Base-by-base conservation (phyloP, 2,888 invertebrate genomes). In the Drosophila neotestacea region DNA sequence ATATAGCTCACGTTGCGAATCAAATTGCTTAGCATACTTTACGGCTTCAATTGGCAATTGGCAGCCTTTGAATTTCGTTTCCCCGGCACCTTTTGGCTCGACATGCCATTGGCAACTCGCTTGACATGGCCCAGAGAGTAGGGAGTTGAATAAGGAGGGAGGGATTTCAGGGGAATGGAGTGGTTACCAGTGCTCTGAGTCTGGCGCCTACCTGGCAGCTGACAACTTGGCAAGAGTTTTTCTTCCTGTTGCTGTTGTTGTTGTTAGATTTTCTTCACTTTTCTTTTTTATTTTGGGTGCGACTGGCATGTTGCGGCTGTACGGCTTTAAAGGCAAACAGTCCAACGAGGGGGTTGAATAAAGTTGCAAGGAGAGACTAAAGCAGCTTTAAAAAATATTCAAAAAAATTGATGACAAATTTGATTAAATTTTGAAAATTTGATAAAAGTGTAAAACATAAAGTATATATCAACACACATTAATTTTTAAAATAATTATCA, bases 21-120 rank as follows among this genome's bases (percentile, higher is more conserved):
- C 79, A 84, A 84, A 84, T 84, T 89, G 89, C 84, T 88, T 84
- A 88, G 84, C 84, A 84, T 89, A 84, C 84, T 84, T 84, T 84
- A 89, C 83, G 89, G 89, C 84, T 84, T 84, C 84, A 84, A 89
- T 84, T 84, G 84, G 90, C 84, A 84, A 84, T 89, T 84, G 84
- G 90, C 88, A 89, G 84, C 80, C 86, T 89, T 84, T 84, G 89
- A 89, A 88, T 86, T 81, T 84, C 65, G 81, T 54, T 69, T 41
- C 34, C 55, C 54, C 27, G 36, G 67, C 66, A 52, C 52, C 61
- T 71, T 77, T 72, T 48, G 56, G 75, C 74, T 52, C 60, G 65
- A 81, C 79, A 67, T 69, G 73, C 64, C 67, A 79, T 47, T 68
- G 77, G 71, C 80, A 75, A 56, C 62, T 54, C 66, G 66, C 60